Conservation (phyloP, 2,797 vertebrate genomes). For the Halcyon chelicuti region DNA sequence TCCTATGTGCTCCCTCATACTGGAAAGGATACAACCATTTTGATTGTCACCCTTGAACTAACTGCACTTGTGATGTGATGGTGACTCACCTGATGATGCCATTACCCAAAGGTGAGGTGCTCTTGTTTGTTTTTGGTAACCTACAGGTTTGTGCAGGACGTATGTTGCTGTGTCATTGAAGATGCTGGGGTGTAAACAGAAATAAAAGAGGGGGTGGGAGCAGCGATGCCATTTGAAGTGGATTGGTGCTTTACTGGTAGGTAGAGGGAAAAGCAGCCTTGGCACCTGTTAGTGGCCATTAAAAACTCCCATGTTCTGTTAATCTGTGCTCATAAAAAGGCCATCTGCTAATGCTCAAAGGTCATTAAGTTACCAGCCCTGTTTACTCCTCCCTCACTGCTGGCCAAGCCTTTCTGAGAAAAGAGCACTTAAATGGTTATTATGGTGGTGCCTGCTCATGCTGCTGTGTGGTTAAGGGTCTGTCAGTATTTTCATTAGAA, state of each 20-base stretch:
- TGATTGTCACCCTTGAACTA: neutral
- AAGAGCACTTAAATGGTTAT: constrained; percentile 67
- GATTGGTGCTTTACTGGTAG: neutral
- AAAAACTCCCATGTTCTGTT: constrained; percentile 75
- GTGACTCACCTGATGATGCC: neutral
- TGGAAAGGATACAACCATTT: neutral
- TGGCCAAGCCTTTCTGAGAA: constrained; percentile 62
- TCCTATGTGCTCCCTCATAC: neutral
- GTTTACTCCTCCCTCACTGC: constrained; percentile 70
- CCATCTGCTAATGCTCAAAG: constrained; percentile 84
- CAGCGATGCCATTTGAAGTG: neutral
- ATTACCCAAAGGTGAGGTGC: neutral
- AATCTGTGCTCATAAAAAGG: constrained; percentile 82
- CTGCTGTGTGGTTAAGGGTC: neutral
- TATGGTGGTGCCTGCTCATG: constrained; percentile 48
- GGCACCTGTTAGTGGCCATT: constrained; percentile 79
- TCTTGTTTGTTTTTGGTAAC: neutral
- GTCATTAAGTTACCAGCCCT: constrained; percentile 80
- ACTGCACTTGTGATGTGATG: neutral
- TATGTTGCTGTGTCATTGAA: neutral
- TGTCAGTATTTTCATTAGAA: constrained; percentile 59
- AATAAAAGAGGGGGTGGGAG: neutral
- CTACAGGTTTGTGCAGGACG: neutral
- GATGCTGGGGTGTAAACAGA: neutral
- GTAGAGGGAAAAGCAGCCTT: constrained; percentile 52